phyloP scores from a whole-genome alignment of 2,113 vertebrate species.

The Diglossa brunneiventris region DNA sequence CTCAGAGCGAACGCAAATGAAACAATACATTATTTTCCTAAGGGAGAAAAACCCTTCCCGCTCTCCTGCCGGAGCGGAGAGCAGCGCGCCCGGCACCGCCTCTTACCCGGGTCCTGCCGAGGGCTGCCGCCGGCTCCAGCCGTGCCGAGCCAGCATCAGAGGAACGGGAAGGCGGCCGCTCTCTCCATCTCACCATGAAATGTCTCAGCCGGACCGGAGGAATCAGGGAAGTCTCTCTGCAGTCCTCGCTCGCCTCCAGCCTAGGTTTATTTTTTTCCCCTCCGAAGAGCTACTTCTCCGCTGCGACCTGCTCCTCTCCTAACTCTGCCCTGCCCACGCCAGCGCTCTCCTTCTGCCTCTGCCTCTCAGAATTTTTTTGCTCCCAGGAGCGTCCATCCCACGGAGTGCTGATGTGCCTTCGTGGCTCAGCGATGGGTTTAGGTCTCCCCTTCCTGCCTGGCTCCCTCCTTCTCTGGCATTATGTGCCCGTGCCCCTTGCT shows the following conservation, averaged over 20 bases:
- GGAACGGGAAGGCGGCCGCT: background rate
- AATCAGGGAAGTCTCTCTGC: background rate
- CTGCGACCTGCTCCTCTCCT: conserved; percentile 27
- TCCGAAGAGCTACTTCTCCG: conserved; percentile 3
- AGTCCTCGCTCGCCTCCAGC: background rate
- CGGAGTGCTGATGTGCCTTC: conserved; percentile 18
- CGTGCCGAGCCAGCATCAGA: conserved; percentile 39
- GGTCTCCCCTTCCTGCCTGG: conserved; percentile 34
- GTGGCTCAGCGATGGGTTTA: background rate
- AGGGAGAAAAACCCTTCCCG: background rate
- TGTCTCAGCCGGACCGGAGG: background rate
- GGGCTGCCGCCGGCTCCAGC: conserved; percentile 47
- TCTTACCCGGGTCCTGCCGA: conserved; percentile 63
- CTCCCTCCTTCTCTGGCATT: background rate
- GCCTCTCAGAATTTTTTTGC: conserved; percentile 52
- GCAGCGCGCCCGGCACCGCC: background rate
- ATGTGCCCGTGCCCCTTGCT: background rate
- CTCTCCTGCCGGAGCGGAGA: background rate
- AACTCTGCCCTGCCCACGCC: conserved; percentile 46
- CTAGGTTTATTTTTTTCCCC: background rate
- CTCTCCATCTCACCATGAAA: conserved; percentile 40
- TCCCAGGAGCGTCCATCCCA: conserved; percentile 52
- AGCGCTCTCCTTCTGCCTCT: conserved; percentile 54
- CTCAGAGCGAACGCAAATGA: conserved; percentile 14
- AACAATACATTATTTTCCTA: conserved; percentile 22